Evolutionary conservation across 92 coral and sea anemone genomes (phyloP).

Genomic region (Blastomussa wellsi): DNA sequence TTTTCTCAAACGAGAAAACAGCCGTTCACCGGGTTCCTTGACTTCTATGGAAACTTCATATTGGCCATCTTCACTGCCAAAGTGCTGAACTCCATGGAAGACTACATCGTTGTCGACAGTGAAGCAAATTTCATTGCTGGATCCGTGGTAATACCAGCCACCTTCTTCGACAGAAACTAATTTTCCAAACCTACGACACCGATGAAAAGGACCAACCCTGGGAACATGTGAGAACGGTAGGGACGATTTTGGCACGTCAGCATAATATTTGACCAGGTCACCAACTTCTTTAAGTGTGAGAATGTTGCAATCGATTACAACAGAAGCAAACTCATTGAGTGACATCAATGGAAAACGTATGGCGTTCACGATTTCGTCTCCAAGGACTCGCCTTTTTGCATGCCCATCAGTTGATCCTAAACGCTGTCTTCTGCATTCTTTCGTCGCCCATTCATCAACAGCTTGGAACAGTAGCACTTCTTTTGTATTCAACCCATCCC

Average conservation of each 20-base stretch:
- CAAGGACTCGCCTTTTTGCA: conserved; percentile 50
- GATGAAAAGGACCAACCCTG: neutral
- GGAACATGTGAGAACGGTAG: neutral
- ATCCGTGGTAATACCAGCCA: neutral
- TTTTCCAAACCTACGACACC: conserved; percentile 6
- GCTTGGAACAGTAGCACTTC: conserved; percentile 68
- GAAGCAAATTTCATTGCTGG: conserved; percentile 1
- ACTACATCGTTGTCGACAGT: neutral
- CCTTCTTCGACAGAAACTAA: neutral
- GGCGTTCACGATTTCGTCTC: conserved; percentile 43
- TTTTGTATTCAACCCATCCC: conserved; percentile 48
- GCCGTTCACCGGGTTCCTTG: neutral
- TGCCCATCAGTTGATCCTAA: conserved; percentile 12
- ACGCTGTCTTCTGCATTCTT: conserved; percentile 17
- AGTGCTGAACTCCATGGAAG: conserved; percentile 21
- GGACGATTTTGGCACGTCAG: neutral
- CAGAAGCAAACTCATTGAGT: conserved; percentile 14
- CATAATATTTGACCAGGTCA: neutral
- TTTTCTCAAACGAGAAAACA: neutral
- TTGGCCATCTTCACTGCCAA: conserved; percentile 23
- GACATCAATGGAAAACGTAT: conserved; percentile 40
- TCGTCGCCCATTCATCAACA: conserved; percentile 57
- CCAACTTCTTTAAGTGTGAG: conserved; percentile 6
- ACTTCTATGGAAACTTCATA: neutral
- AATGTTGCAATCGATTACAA: conserved; percentile 12